phyloP scores from a whole-genome alignment of 1,140 invertebrate species.

The Augochlora pura region DNA sequence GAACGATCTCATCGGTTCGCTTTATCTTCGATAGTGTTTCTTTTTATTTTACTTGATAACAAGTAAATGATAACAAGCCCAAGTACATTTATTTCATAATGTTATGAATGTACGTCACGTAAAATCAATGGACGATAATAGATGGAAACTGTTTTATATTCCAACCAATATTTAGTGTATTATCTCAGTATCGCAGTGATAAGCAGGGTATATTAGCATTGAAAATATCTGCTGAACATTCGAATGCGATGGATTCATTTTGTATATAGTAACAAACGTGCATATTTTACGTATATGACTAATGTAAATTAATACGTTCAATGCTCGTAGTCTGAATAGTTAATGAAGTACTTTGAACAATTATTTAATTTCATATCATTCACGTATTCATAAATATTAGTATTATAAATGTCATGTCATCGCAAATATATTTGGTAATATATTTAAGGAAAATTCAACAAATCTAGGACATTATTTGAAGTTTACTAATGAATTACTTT shows the following conservation, averaged over 20 bases:
- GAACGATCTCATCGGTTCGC: neutral
- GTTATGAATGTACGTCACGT: slow-evolving; percentile 22
- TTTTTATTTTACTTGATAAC: slow-evolving; percentile 12
- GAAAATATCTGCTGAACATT: neutral
- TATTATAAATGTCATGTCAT: slow-evolving; percentile 22
- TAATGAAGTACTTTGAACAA: neutral
- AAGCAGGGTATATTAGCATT: slow-evolving; percentile 11
- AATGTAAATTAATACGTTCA: slow-evolving; percentile 4
- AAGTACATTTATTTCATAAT: neutral
- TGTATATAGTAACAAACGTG: neutral
- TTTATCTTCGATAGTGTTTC: slow-evolving; percentile 11
- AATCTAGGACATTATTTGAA: neutral
- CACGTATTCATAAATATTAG: slow-evolving; percentile 14
- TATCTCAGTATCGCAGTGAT: slow-evolving; percentile 5
- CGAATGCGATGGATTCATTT: slow-evolving; percentile 4
- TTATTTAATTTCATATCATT: slow-evolving; percentile 21
- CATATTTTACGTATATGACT: slow-evolving; percentile 10
- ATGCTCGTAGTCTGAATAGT: neutral
- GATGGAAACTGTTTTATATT: slow-evolving; percentile 17
- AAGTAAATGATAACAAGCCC: neutral
- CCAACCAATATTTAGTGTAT: slow-evolving; percentile 15
- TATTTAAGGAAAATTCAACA: neutral
- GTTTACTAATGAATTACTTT: slow-evolving; percentile 18
- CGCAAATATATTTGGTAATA: slow-evolving; percentile 13
- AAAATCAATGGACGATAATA: slow-evolving; percentile 1